Evolutionary conservation across 2,888 invertebrate genomes (phyloP), one percentile per base, ranked within the genome.

Genomic region (Zhengitettix transpicula): DNA sequence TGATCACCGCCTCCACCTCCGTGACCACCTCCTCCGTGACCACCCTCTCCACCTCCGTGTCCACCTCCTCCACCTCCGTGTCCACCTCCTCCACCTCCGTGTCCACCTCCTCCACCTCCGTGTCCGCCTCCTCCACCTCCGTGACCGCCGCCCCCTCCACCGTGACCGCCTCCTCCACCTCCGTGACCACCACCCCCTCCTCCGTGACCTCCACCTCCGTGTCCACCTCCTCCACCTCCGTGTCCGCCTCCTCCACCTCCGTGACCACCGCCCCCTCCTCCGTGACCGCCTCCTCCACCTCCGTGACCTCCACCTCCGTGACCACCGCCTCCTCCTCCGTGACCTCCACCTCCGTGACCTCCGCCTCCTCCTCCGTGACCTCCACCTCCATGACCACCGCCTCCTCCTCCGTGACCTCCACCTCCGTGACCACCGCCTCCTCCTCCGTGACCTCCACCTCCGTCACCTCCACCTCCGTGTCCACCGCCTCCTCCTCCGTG

Each of bases 221-320:
- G 3, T 47, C 47, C 47, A 8, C 8, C 3, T 2, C 47, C 47
- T 5, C 47, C 47, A 8, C 47, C 47, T 47, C 47, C 47, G 9
- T 8, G 5, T 14, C 53, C 53, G 10, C 79, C 73, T 57, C 78
- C 74, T 63, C 79, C 77, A 55, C 81, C 76, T 56, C 76, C 75
- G 0, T 78, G 80, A 1, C 78, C 80, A 54, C 81, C 83, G 59
- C 75, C 74, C 60, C 56, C 58, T 8, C 59, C 16, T 42, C n/a
- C 57, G 10, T 42, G 52, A 9, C 57, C 57, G 1, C 54, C 57
- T 14, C 40, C 40, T 14, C 53, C 57, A 14, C 55, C 47, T 15
- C 55, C 58, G 10, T 41, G 40, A 1, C 42, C 42, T 1, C 55
- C 55, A 1, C 55, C 58, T 40, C 58, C 58, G 47, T 51, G 44